These are phyloP conservation scores for Zaprionus lineosus DNA, from an alignment of 2,888 invertebrate genomes.

Conservation along the genomic window DNA sequence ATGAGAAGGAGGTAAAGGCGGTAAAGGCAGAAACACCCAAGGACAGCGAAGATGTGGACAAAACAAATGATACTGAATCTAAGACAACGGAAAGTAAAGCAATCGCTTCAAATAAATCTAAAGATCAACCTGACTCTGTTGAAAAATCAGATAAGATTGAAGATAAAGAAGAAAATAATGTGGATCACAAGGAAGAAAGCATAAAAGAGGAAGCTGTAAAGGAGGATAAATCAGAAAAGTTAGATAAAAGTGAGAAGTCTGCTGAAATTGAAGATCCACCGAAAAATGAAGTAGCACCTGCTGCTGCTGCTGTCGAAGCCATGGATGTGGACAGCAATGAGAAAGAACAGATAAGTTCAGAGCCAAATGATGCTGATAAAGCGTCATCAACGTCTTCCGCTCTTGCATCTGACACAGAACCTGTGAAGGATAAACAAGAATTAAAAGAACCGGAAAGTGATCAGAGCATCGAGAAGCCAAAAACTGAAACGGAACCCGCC, in stretches of 20 bases:
- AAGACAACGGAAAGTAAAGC: slow-evolving; percentile 25
- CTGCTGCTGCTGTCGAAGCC: slow-evolving; percentile 21
- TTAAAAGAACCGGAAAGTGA: slow-evolving; percentile 26
- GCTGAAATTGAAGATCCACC: slow-evolving; percentile 39
- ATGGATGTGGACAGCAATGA: slow-evolving; percentile 59
- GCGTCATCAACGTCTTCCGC: slow-evolving; percentile 18
- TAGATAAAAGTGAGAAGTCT: slow-evolving; percentile 45
- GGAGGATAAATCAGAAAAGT: slow-evolving; percentile 25
- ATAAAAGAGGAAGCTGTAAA: slow-evolving; percentile 32
- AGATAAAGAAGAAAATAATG: slow-evolving; percentile 57
- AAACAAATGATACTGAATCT: slow-evolving; percentile 28
- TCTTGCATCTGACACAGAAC: slow-evolving; percentile 39
- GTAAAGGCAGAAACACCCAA: slow-evolving; percentile 3
- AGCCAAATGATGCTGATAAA: slow-evolving; percentile 15
- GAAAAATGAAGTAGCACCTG: slow-evolving; percentile 35
- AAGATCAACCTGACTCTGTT: slow-evolving; percentile 55
- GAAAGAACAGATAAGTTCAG: slow-evolving; percentile 15
- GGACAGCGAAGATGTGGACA: slow-evolving; percentile 6
- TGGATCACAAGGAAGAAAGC: slow-evolving; percentile 42
- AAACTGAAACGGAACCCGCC: slow-evolving; percentile 31
- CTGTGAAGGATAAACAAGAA: slow-evolving; percentile 22
- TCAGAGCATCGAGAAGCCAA: slow-evolving; percentile 30
- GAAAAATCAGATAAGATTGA: slow-evolving; percentile 25
- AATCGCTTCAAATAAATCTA: too few species aligned
- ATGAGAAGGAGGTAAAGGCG: slow-evolving; percentile 41